A percentile compares a stretch with the other conserved stretches of the same genome.
Evolutionary conservation across 2,888 invertebrate species (phyloP).

Genomic region (Eurytoma californica): DNA sequence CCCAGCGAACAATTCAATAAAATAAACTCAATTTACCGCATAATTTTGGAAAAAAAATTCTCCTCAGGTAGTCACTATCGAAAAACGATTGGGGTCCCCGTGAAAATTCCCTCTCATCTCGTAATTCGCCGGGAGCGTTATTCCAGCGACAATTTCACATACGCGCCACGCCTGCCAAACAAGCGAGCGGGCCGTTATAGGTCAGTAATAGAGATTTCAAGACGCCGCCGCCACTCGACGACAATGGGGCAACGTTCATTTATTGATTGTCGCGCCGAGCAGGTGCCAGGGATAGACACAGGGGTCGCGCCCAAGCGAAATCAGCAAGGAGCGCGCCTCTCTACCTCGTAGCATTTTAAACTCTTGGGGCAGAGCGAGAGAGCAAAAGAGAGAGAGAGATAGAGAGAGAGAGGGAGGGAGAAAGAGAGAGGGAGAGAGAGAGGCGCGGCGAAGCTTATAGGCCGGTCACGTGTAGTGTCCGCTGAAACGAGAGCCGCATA

Average conservation of each 20-base stretch:
- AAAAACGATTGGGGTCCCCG: too few relatives aligned
- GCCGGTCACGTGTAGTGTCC: conserved; percentile 74
- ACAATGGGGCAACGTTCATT: too few relatives aligned
- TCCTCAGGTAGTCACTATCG: too few relatives aligned
- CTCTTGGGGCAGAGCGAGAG: conserved; percentile 18
- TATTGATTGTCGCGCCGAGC: conserved; percentile 2
- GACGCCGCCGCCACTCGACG: conserved; percentile 9
- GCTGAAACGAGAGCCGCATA: conserved; percentile 71
- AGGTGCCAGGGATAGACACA: conserved; percentile 20
- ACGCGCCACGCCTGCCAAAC: conserved; percentile 13
- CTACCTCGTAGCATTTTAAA: conserved; percentile 53
- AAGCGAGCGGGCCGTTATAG: conserved; percentile 24
- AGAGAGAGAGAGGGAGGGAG: background rate
- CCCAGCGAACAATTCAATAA: too few relatives aligned
- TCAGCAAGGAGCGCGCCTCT: conserved; percentile 4
- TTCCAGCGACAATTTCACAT: conserved; percentile 6
- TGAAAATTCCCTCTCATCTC: too few relatives aligned
- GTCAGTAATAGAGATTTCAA: conserved; percentile 45
- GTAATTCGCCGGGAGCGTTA: background rate
- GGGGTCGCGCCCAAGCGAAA: background rate
- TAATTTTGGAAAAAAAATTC: too few relatives aligned
- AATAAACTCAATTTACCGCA: too few relatives aligned
- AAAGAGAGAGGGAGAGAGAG: background rate
- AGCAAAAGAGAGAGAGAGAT: background rate
- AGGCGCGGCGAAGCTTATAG: conserved; percentile 58